Evolutionary conservation across 2,888 invertebrate species (phyloP).

Genomic region (Plusia festucae): DNA sequence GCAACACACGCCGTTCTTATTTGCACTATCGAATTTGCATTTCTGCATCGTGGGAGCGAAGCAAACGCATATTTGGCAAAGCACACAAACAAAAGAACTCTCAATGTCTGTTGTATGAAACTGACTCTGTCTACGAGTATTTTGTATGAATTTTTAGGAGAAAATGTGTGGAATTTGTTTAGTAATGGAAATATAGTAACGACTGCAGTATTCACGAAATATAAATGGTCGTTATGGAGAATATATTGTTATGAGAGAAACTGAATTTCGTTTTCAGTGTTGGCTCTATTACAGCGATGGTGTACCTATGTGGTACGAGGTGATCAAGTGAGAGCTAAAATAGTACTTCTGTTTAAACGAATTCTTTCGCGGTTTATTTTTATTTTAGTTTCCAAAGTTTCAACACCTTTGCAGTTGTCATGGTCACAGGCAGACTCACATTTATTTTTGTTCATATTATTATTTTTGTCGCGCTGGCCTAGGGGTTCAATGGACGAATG

Average conservation of each 20-base stretch:
- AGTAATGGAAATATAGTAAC: conserved; percentile 6
- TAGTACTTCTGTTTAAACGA: too few relatives aligned
- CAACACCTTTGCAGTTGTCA: too few relatives aligned
- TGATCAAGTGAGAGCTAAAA: neutral
- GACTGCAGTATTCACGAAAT: neutral
- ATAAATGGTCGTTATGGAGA: conserved; percentile 5
- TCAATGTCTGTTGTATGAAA: conserved; percentile 26
- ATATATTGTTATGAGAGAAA: conserved; percentile 7
- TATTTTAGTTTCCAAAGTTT: too few relatives aligned
- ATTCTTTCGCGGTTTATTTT: too few relatives aligned
- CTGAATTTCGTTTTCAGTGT: neutral
- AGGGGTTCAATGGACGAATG: too few relatives aligned
- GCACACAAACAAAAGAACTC: conserved; percentile 43
- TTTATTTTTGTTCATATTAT: too few relatives aligned
- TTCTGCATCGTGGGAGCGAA: conserved; percentile 67
- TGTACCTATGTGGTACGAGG: neutral
- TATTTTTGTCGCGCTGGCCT: too few relatives aligned
- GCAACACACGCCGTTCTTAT: conserved; percentile 68
- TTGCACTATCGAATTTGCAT: conserved; percentile 75
- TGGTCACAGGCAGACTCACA: too few relatives aligned
- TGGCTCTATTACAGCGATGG: neutral
- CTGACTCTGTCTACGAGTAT: conserved; percentile 12
- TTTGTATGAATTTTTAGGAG: conserved; percentile 25
- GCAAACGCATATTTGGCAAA: conserved; percentile 58
- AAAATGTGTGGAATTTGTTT: neutral